A percentile compares a stretch with the other conserved stretches of the same genome.
Conservation (phyloP, 2,797 vertebrate genomes). For the Acanthurus leucopareius region DNA sequence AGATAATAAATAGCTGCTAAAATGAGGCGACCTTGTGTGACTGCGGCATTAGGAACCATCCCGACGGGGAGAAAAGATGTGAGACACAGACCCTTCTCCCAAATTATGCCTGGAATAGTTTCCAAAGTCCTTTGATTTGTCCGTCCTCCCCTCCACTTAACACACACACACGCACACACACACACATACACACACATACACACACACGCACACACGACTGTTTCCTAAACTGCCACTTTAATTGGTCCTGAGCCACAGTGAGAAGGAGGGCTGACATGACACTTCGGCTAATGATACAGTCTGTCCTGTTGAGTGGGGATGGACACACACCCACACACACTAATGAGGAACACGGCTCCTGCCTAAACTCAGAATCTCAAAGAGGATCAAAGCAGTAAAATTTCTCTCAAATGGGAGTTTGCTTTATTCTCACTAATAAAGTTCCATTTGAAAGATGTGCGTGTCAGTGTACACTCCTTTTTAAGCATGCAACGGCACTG, state of each 20-base stretch:
- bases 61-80: constrained; percentile 9
- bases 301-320: constrained; percentile 50
- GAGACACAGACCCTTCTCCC: constrained; percentile 6
- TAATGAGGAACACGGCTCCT: constrained; percentile 60
- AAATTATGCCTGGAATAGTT: constrained; percentile 40
- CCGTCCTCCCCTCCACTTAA: constrained; percentile 24
- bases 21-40: constrained; percentile 20
- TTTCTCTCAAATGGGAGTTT: constrained; percentile 41
- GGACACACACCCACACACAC: constrained; percentile 38
- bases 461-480: not conserved
- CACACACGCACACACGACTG: constrained; percentile 18
- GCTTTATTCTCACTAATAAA: constrained; percentile 31
- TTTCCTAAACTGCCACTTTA: constrained; percentile 62
- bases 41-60: not conserved
- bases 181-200: constrained; percentile 17
- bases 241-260: constrained; percentile 62
- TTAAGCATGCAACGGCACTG: constrained; percentile 2
- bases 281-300: constrained; percentile 71
- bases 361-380: constrained; percentile 27
- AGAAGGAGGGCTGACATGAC: constrained; percentile 62
- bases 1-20: constrained; percentile 50
- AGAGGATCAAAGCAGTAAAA: constrained; percentile 30
- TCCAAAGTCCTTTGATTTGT: constrained; percentile 32
- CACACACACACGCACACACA: constrained; percentile 23
- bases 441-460: constrained; percentile 12